Base-by-base conservation (phyloP, 2,113 vertebrate genomes). In the Hiodon alosoides region DNA sequence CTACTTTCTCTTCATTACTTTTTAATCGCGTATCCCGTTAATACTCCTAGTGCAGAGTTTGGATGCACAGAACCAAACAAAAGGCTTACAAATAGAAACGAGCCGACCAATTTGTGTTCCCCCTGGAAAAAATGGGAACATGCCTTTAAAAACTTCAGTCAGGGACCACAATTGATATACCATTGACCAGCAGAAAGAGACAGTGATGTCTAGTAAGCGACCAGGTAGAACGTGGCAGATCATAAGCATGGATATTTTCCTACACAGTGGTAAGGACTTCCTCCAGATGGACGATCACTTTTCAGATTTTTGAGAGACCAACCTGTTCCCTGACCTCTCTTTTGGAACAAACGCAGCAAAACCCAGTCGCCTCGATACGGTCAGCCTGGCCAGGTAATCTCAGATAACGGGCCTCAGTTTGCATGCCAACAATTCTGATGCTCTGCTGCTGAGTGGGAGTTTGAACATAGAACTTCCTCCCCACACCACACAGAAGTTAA, bases 201-300 rank as follows among this genome's bases (percentile, higher is more conserved):
- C 59, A 60, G 11, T 60, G 59, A 10, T 60, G 59, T 14, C 10
- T 14, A 4, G n/a, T 60, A 14, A 60, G n/a, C 59, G 75, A 77
- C 77, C 83, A 0, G 8, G 64, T 46, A 90, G 82, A 4, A 87
- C 78, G 71, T 90, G 79, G n/a, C 90, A 60, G 14, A 89, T 80
- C 87, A 82, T 5, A 83, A 82, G 80, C 89, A 89, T 90, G 67
- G 7, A 69, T 81, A 51, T 77, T 47, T 62, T 84, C 53, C 59
- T 11, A 60, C 59, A 60, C 59, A 60, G 59, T 60, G 59, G 59
- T 10, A 60, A 60, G n/a, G 59, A 60, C 59, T 16, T 5, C 31
- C 61, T 64, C n/a, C 6, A 17, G 16, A 17, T 64, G 31, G n/a
- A 17, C 31, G 61, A 64, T 17, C 61, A 64, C 61, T 64, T 17